A percentile compares a stretch with the other conserved stretches of the same genome.
Evolutionary conservation across 2,113 vertebrate genomes (phyloP).

Genomic region (Oxygymnocypris stewartii): DNA sequence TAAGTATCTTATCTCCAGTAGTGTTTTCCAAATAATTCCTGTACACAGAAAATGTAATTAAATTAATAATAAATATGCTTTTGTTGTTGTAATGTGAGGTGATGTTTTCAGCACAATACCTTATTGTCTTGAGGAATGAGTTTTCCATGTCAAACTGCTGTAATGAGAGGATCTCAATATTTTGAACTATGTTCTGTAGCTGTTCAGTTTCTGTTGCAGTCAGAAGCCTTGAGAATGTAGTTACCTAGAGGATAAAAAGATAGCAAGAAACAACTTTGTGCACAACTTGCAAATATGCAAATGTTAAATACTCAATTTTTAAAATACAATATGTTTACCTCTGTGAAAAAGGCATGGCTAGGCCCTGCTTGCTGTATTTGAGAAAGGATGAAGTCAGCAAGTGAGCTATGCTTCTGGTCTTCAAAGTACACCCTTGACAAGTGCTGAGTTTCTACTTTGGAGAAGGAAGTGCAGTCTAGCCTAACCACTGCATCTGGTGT

Average conservation of each 20-base stretch:
- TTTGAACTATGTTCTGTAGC: conserved; percentile 65
- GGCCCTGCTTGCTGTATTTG: conserved; percentile 56
- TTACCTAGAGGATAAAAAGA: conserved; percentile 74
- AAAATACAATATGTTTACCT: conserved; percentile 74
- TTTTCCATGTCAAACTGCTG: conserved; percentile 93
- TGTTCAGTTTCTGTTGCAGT: conserved; percentile 79
- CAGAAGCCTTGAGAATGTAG: conserved; percentile 93
- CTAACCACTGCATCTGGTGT: conserved; percentile 90
- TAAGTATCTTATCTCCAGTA: conserved; percentile 77
- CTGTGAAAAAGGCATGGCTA: conserved; percentile 74
- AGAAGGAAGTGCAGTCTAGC: conserved; percentile 65
- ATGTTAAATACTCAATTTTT: not conserved
- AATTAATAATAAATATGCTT: not conserved
- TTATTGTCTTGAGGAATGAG: conserved; percentile 87
- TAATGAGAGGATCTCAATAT: conserved; percentile 80
- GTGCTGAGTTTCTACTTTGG: conserved; percentile 58
- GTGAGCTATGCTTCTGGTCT: conserved; percentile 80
- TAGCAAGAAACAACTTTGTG: not conserved
- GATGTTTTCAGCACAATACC: conserved; percentile 70
- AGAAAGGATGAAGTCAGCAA: conserved; percentile 80
- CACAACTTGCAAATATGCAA: not conserved
- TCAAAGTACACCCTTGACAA: conserved; percentile 77
- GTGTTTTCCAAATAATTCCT: conserved; percentile 75
- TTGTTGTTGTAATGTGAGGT: not conserved
- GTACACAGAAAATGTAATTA: conserved; percentile 30